These are phyloP conservation scores for Calliopsis andreniformis DNA, from an alignment of 1,140 invertebrate genomes.

Conservation along the genomic window DNA sequence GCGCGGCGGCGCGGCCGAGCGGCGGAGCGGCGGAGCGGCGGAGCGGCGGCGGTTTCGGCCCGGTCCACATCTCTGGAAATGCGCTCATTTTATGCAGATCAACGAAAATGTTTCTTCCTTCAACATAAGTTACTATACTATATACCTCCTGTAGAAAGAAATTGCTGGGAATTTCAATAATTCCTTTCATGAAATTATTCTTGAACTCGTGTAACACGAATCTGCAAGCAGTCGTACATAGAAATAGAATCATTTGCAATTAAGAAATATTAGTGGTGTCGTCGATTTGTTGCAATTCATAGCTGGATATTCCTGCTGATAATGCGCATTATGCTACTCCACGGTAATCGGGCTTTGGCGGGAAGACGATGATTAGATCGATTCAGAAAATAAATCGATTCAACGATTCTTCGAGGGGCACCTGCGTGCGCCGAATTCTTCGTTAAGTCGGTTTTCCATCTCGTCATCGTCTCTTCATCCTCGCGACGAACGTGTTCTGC, in stretches of 20 bases:
- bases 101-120: too few species aligned
- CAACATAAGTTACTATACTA: too few species aligned
- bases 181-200: too few species aligned
- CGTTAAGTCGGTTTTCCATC: slow-evolving; percentile 62
- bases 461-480: slow-evolving; percentile 64
- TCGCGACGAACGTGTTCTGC: slow-evolving; percentile 51
- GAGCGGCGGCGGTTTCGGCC: too few species aligned
- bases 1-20: too few species aligned
- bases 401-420: slow-evolving; percentile 60
- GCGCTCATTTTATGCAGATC: slow-evolving; percentile 44
- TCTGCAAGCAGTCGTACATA: too few species aligned
- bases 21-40: too few species aligned
- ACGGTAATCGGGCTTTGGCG: not conserved
- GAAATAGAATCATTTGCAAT: not conserved
- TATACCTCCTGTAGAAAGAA: too few species aligned
- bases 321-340: not conserved
- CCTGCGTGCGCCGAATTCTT: slow-evolving; percentile 61
- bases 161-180: too few species aligned
- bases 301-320: slow-evolving; percentile 26
- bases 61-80: slow-evolving; percentile 10
- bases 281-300: slow-evolving; percentile 5
- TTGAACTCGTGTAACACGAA: too few species aligned
- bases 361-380: slow-evolving; percentile 58
- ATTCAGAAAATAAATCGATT: slow-evolving; percentile 64
- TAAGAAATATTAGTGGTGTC: not conserved